phyloP scores from a whole-genome alignment of 2,888 invertebrate genomes.

The Ichneumoninae sp. region DNA sequence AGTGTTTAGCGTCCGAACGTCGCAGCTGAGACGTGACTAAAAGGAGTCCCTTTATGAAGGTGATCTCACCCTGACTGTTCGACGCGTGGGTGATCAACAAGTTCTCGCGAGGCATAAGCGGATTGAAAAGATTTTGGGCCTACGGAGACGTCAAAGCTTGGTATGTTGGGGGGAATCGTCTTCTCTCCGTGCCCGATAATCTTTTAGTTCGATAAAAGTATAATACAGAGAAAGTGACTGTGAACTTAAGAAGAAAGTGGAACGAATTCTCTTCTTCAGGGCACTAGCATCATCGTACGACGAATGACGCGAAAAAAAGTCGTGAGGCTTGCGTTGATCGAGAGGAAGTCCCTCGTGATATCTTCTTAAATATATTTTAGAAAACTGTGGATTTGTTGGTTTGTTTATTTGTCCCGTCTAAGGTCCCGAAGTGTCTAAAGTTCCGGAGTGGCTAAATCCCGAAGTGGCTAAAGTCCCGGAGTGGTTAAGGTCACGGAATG shows the following conservation, averaged over 20 bases:
- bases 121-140: constrained; percentile 47
- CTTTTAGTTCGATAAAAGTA: constrained; percentile 20
- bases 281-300: constrained; percentile 21
- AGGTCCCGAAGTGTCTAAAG: too few species aligned
- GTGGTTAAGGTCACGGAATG: too few species aligned
- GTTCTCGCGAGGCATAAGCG: constrained; percentile 32
- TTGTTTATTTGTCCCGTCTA: too few species aligned
- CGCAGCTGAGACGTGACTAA: constrained; percentile 63
- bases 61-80: constrained; percentile 75
- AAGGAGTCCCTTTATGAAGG: constrained; percentile 71
- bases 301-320: constrained; percentile 4
- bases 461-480: too few species aligned
- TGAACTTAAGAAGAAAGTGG: constrained; percentile 51
- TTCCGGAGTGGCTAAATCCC: too few species aligned
- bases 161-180: constrained; percentile 10
- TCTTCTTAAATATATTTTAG: too few species aligned
- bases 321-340: neutral
- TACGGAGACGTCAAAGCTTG: constrained; percentile 8
- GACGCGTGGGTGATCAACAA: constrained; percentile 75
- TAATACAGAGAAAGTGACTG: constrained; percentile 41
- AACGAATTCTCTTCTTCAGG: constrained; percentile 28
- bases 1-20: constrained; percentile 61
- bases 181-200: constrained; percentile 9
- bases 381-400: too few species aligned
- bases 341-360: neutral